phyloP scores from a whole-genome alignment of 2,113 vertebrate species.

The Syngnathus typhle region DNA sequence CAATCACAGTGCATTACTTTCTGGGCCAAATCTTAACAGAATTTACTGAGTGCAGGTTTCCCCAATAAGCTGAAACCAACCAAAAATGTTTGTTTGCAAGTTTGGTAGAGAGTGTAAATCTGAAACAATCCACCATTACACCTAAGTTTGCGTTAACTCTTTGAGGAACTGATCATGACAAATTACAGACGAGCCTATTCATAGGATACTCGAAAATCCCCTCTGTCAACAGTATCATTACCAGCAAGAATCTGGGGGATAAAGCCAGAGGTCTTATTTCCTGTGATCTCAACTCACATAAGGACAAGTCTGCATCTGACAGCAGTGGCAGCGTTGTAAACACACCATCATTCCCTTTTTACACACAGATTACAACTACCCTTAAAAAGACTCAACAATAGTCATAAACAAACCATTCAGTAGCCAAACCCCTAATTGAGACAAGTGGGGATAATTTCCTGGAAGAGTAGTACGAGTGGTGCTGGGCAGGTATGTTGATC shows the following conservation, averaged over 20 bases:
- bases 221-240: slow-evolving; percentile 35
- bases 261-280: slow-evolving; percentile 37
- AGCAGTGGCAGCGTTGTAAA: slow-evolving; percentile 24
- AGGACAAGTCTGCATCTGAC: slow-evolving; percentile 13
- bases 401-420: slow-evolving; percentile 43
- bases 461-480: slow-evolving; percentile 53
- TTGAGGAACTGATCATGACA: background rate
- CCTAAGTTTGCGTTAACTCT: background rate
- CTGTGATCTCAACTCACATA: slow-evolving; percentile 25
- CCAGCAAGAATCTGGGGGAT: slow-evolving; percentile 17
- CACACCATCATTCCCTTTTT: slow-evolving; percentile 18
- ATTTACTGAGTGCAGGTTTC: background rate
- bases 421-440: slow-evolving; percentile 58
- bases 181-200: slow-evolving; percentile 9
- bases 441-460: slow-evolving; percentile 70
- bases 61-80: background rate
- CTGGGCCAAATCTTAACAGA: background rate
- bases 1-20: background rate
- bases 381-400: slow-evolving; percentile 41
- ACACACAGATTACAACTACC: slow-evolving; percentile 37
- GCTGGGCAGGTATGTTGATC: slow-evolving; percentile 65
- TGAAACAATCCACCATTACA: background rate
- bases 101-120: background rate
- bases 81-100: background rate
- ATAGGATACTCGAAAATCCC: slow-evolving; percentile 16